Percentiles rank a stretch among this genome's conserved stretches.
Evolutionary conservation across 2,888 invertebrate species (phyloP).

Genomic region (Polylopha cassiicola): DNA sequence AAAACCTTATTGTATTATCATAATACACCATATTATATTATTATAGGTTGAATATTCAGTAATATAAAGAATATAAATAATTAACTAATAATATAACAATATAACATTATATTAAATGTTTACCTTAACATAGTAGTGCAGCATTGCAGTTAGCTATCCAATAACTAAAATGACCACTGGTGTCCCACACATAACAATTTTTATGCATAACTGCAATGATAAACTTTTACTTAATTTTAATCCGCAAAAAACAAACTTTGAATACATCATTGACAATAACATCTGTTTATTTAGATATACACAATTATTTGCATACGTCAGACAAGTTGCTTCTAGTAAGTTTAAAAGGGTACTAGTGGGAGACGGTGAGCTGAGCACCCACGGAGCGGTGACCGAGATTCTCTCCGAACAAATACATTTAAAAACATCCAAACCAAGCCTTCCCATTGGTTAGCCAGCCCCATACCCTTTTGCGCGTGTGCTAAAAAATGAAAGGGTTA

Average conservation of each 20-base stretch:
- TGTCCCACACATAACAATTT: no score
- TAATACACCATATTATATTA: no score
- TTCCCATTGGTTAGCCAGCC: conserved; percentile 63
- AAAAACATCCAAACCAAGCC: conserved; percentile 51
- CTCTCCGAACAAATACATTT: conserved; percentile 58
- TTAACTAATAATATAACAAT: no score
- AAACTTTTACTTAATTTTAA: no score
- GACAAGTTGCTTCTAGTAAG: conserved; percentile 45
- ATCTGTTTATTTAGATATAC: neutral
- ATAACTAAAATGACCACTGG: no score
- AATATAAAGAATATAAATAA: no score
- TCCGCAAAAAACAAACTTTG: neutral
- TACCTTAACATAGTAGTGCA: no score
- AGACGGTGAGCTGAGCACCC: conserved; percentile 36
- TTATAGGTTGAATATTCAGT: no score
- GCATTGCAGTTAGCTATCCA: no score
- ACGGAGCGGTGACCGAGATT: conserved; percentile 36
- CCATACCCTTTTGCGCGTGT: conserved; percentile 71
- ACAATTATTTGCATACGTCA: conserved; percentile 32
- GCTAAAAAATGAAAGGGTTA: conserved; percentile 74
- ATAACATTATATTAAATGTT: no score
- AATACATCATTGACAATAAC: neutral
- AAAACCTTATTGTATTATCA: no score
- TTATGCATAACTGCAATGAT: no score
- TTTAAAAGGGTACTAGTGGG: conserved; percentile 47